These are phyloP conservation scores for Drosophila truncata DNA, from an alignment of 1,140 invertebrate species.

Conservation along the genomic window DNA sequence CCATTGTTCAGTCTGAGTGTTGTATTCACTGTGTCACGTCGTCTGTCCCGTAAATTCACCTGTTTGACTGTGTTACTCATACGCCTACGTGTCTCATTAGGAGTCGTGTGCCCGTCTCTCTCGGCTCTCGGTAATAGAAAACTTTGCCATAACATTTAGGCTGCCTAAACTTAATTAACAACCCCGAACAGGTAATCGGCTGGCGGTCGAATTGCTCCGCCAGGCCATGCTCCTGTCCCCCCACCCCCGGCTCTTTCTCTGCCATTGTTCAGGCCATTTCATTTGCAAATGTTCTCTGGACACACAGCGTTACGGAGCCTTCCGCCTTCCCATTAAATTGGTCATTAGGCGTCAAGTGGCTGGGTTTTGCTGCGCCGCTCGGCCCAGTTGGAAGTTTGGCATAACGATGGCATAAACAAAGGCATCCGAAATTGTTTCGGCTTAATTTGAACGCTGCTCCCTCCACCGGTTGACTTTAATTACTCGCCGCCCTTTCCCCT, in stretches of 20 bases:
- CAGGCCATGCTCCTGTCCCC: neutral
- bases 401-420: conserved; percentile 45
- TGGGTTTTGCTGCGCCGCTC: conserved; percentile 36
- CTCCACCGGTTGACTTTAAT: conserved; percentile 26
- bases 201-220: conserved; percentile 34
- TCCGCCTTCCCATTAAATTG: conserved; percentile 71
- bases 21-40: conserved; percentile 46
- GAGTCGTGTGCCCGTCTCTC: conserved; percentile 41
- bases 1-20: conserved; percentile 17
- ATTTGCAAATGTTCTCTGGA: conserved; percentile 71
- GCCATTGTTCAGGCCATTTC: conserved; percentile 70
- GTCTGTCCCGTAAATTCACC: conserved; percentile 47
- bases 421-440: conserved; percentile 70
- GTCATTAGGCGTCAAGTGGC: conserved; percentile 82
- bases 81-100: conserved; percentile 81
- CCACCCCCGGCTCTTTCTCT: neutral
- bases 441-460: conserved; percentile 71
- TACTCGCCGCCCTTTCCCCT: conserved; percentile 25
- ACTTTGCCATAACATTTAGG: conserved; percentile 79
- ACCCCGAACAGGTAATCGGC: conserved; percentile 72
- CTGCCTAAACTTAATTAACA: conserved; percentile 80
- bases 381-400: conserved; percentile 28
- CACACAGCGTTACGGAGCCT: conserved; percentile 40
- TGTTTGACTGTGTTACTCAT: conserved; percentile 75
- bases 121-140: conserved; percentile 71